Evolutionary conservation across 2,888 invertebrate species (phyloP).

Genomic region (Nephrotoma flavescens): DNA sequence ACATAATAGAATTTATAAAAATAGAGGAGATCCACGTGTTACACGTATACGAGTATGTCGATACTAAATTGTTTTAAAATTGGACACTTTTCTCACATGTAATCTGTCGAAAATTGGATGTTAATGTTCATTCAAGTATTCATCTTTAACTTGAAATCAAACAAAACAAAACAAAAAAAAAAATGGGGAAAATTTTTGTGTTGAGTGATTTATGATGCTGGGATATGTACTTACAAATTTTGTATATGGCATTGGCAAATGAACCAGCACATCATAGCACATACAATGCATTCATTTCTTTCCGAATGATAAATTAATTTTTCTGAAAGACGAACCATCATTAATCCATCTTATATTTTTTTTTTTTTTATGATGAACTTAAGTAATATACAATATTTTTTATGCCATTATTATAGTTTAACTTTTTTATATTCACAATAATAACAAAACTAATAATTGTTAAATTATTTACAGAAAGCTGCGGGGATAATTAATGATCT

Average conservation of each 20-base stretch:
- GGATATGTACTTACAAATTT: not conserved
- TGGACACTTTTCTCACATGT: not conserved
- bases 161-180: not conserved
- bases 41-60: not conserved
- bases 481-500: not conserved
- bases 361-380: not conserved
- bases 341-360: not conserved
- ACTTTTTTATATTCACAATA: not conserved
- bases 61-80: not conserved
- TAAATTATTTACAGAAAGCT: not conserved
- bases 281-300: not conserved
- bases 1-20: not conserved
- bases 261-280: not conserved
- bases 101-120: not conserved
- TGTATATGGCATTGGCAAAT: not conserved
- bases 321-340: not conserved
- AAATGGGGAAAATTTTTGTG: not conserved
- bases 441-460: not conserved
- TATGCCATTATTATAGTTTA: not conserved
- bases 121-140: not conserved
- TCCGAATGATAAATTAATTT: not conserved
- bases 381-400: not conserved
- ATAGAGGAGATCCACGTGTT: not conserved
- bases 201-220: not conserved
- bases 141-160: not conserved